Base-by-base conservation (phyloP, 1,140 invertebrate species). In the Lepidurus packardi region DNA sequence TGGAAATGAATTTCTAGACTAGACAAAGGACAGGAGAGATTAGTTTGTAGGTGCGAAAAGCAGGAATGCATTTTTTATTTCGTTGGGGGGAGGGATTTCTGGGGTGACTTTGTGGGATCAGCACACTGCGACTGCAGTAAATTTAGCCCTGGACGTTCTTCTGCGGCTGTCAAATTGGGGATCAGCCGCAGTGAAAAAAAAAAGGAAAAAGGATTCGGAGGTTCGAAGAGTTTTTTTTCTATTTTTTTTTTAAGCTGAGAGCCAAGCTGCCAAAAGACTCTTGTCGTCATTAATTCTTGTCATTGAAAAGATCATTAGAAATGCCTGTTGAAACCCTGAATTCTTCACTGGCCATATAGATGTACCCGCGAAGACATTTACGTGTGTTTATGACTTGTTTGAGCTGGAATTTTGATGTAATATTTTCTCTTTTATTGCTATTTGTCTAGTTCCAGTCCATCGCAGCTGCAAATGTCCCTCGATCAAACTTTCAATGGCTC, bases 391-490 rank as follows among this genome's bases (percentile, higher is more conserved):
- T 65, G 53, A 21, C 53, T 65, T 65, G 53, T 65, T 21, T n/a
- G 21, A 21, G 53, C 8, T 65, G 53, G 13, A 16, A 21, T n/a
- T n/a, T 16, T 65, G 16, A 65, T n/a, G n/a, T 65, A 65, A 13
- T 65, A n/a, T 65, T n/a, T 65, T 65, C 53, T 65, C 9, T 65
- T 65, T 65, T 21, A 13, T 65, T 65, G 53, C 16, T 65, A 13
- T 65, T n/a, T 65, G 7, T 65, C 21, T 65, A 65, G 53, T 65
- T 65, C 53, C 16, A 65, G 53, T 75, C 78, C 78, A 44, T 78
- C 78, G 34, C 78, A 78, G 43, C 73, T 78, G 73, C 78, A 78
- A 45, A 74, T 78, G 43, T 78, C 78, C 44, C 43, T 78, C 43
- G 78, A 78, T 43, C 78, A 78, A 73, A 74, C 78, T 2, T 74